These are phyloP conservation scores for Agrypnus murinus DNA, from an alignment of 2,888 invertebrate genomes.

Conservation along the genomic window DNA sequence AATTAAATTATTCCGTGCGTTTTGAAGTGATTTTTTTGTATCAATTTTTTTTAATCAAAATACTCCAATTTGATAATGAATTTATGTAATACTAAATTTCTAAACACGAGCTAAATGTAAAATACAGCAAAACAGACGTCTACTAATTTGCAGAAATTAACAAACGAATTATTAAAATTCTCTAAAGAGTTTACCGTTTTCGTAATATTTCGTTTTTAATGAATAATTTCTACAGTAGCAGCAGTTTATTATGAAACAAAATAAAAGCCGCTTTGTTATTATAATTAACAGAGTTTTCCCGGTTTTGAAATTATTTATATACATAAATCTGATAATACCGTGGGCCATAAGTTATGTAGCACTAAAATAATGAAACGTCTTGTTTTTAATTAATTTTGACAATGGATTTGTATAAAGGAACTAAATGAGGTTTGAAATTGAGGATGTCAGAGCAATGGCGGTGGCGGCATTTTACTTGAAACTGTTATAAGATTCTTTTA, in stretches of 20 bases:
- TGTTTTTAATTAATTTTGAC: conserved; percentile 23
- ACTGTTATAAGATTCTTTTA: neutral
- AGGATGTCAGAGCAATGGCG: neutral
- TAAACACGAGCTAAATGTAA: too few relatives aligned
- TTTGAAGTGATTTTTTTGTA: too few relatives aligned
- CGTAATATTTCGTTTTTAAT: conserved; percentile 3
- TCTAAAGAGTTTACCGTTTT: too few relatives aligned
- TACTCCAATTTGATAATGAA: too few relatives aligned
- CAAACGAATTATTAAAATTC: too few relatives aligned
- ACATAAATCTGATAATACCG: conserved; percentile 16
- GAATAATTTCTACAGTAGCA: conserved; percentile 12
- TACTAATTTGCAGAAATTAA: too few relatives aligned
- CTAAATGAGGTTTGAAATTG: conserved; percentile 19
- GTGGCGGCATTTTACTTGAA: conserved; percentile 13
- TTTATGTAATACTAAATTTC: too few relatives aligned
- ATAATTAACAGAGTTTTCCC: conserved; percentile 23
- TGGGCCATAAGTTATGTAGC: conserved; percentile 7
- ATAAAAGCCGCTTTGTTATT: conserved; percentile 25
- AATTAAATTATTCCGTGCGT: too few relatives aligned
- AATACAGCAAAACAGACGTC: too few relatives aligned
- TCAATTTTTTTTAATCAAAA: too few relatives aligned
- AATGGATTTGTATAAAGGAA: conserved; percentile 18
- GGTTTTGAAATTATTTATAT: conserved; percentile 13
- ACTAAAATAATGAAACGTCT: conserved; percentile 24
- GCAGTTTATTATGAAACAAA: conserved; percentile 7